Percentiles rank a stretch among this genome's conserved stretches.
Conservation (phyloP, 92 coral and sea anemone genomes). For the Anthopleura xanthogrammica region DNA sequence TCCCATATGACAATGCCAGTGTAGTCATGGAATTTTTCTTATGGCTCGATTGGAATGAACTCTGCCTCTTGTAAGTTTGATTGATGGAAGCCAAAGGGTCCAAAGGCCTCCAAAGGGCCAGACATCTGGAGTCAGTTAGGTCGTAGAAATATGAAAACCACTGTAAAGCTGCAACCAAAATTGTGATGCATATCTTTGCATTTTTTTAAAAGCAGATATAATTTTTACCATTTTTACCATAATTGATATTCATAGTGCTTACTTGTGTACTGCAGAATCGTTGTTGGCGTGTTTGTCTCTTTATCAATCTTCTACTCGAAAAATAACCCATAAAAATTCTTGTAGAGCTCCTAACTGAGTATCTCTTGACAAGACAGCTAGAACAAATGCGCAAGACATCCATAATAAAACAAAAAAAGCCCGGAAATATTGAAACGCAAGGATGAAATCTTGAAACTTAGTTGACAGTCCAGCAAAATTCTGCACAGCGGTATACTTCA, state of each 20-base stretch:
- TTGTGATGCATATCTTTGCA: too few species aligned
- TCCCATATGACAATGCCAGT: too few species aligned
- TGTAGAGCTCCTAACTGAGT: background rate
- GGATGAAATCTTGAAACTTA: background rate
- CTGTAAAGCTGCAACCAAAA: background rate
- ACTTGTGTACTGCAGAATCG: slow-evolving; percentile 2
- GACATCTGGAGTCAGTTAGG: too few species aligned
- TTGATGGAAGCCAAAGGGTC: too few species aligned
- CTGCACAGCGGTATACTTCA: background rate
- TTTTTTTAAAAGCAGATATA: too few species aligned
- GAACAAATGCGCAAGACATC: slow-evolving; percentile 13
- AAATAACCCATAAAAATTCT: background rate
- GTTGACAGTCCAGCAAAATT: background rate
- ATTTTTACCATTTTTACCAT: too few species aligned
- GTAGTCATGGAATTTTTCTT: too few species aligned
- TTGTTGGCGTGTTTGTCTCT: background rate
- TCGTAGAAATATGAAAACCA: too few species aligned
- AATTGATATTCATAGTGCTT: too few species aligned
- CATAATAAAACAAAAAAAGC: background rate
- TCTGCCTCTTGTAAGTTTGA: too few species aligned
- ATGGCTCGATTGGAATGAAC: too few species aligned
- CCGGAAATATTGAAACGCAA: background rate
- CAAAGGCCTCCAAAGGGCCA: too few species aligned
- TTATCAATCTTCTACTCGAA: background rate
- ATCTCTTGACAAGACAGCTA: background rate